Evolutionary conservation across 2,888 invertebrate species (phyloP).

Genomic region (Odontocerum albicorne): DNA sequence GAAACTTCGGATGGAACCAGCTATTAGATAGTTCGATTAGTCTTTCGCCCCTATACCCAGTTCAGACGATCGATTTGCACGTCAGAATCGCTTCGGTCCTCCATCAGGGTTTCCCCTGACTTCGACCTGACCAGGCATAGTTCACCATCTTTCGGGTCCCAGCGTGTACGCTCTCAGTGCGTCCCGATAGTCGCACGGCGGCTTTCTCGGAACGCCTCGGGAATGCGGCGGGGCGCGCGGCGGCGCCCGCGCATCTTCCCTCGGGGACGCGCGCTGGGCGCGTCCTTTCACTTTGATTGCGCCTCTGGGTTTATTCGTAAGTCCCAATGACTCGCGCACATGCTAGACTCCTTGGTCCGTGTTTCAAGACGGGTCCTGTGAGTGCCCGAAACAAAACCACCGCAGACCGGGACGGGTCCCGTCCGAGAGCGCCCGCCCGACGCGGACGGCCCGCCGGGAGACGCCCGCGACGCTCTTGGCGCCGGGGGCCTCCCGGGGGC

Average conservation of each 20-base stretch:
- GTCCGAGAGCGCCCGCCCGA: conserved; percentile 43
- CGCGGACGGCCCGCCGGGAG: conserved; percentile 38
- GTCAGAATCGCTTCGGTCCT: too few species aligned
- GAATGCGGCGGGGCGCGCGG: conserved; percentile 54
- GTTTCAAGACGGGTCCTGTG: conserved; percentile 76
- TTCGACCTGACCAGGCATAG: conserved; percentile 65
- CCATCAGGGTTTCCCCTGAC: conserved; percentile 68
- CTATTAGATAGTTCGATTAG: conserved; percentile 65
- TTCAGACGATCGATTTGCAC: too few species aligned
- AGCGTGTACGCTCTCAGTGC: conserved; percentile 65
- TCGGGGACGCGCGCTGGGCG: too few species aligned
- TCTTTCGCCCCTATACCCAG: too few species aligned
- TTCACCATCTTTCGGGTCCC: conserved; percentile 67
- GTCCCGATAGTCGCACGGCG: conserved; percentile 48
- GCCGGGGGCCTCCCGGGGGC: too few species aligned
- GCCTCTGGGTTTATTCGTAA: conserved; percentile 61
- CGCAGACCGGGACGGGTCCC: conserved; percentile 42
- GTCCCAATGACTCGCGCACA: conserved; percentile 70
- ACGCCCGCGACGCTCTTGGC: too few species aligned
- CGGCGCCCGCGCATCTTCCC: too few species aligned
- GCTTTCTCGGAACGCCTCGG: conserved; percentile 57
- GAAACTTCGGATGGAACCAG: conserved; percentile 77
- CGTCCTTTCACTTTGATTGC: conserved; percentile 69
- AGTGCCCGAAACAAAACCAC: conserved; percentile 51
- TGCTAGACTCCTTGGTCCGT: conserved; percentile 75